Conservation (phyloP, 92 coral and sea anemone genomes). For the Bergia sp. region DNA sequence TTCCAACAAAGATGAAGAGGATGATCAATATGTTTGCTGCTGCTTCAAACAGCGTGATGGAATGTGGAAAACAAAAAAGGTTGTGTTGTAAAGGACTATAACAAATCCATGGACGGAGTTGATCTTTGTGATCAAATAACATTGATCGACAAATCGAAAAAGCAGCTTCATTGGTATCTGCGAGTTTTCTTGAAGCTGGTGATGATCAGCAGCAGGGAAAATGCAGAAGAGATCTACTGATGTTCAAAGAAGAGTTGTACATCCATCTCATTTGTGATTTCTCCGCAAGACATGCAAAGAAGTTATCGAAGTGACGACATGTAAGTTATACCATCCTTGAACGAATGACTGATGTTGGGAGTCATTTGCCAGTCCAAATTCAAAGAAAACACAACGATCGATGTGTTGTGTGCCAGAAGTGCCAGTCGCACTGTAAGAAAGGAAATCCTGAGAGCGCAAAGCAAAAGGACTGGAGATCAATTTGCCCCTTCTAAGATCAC, state of each 20-base stretch:
- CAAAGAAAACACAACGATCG: background rate
- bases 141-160: background rate
- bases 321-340: constrained; percentile 1
- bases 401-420: constrained; percentile 9
- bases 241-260: background rate
- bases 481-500: background rate
- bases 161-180: constrained; percentile 27
- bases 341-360: constrained; percentile 1
- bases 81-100: constrained; percentile 42
- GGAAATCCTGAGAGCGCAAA: background rate
- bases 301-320: background rate
- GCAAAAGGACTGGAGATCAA: background rate
- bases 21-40: constrained; percentile 1
- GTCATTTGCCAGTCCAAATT: constrained; percentile 1
- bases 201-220: constrained; percentile 27
- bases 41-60: constrained; percentile 7
- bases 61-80: constrained; percentile 11
- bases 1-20: background rate
- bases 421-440: background rate
- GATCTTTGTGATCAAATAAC: constrained; percentile 54
- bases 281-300: constrained; percentile 16
- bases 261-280: background rate
- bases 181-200: constrained; percentile 32
- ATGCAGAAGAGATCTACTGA: background rate
- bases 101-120: constrained; percentile 52